Percentiles rank a stretch among this genome's conserved stretches.
Conservation (phyloP, 1,140 invertebrate species). For the Adelges cooleyi region DNA sequence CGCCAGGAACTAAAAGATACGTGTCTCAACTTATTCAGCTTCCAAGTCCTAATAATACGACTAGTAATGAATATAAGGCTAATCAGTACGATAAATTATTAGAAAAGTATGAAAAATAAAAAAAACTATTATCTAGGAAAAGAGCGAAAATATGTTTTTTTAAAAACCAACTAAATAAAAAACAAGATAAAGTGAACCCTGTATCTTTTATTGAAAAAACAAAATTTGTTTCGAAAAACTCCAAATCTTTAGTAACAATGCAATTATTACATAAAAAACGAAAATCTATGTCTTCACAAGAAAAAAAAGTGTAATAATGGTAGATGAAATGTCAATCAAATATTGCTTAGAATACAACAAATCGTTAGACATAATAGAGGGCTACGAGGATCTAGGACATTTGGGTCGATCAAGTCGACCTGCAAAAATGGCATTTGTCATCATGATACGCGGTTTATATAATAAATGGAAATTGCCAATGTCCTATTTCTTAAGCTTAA, state of each 20-base stretch:
- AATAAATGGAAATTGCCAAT: background rate
- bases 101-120: too few species aligned
- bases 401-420: background rate
- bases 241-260: background rate
- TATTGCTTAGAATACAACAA: background rate
- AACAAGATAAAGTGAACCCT: too few species aligned
- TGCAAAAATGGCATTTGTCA: background rate
- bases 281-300: background rate
- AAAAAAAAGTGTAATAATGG: background rate
- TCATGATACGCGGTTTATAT: background rate
- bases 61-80: too few species aligned
- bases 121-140: too few species aligned
- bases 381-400: background rate
- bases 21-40: too few species aligned
- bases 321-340: background rate
- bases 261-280: background rate
- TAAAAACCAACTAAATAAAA: too few species aligned
- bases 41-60: too few species aligned
- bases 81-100: too few species aligned
- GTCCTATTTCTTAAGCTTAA: background rate
- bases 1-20: too few species aligned
- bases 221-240: background rate
- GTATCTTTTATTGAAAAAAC: too few species aligned
- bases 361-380: background rate
- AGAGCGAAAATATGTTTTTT: background rate